phyloP scores from a whole-genome alignment of 2,797 vertebrate species.

The Tympanoctomys barrerae region DNA sequence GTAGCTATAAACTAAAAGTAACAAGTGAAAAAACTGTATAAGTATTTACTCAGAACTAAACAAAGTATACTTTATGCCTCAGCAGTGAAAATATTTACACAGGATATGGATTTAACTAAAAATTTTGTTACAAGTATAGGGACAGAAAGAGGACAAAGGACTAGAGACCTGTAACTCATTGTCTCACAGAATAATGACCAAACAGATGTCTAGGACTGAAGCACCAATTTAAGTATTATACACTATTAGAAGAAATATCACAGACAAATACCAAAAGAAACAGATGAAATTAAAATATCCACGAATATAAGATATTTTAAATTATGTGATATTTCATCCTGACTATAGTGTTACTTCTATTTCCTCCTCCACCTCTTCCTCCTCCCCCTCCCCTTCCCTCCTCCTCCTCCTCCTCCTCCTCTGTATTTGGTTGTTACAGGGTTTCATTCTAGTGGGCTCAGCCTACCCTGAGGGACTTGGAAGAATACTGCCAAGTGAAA shows the following conservation, averaged over 20 bases:
- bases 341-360: not conserved
- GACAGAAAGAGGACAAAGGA: not conserved
- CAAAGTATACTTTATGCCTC: not conserved
- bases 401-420: no score
- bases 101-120: constrained; percentile 49
- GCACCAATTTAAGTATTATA: not conserved
- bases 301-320: not conserved
- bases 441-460: no score
- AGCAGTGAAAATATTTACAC: constrained; percentile 47
- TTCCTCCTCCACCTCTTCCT: no score
- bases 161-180: constrained; percentile 9
- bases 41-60: constrained; percentile 52
- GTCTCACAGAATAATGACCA: not conserved
- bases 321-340: not conserved
- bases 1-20: constrained; percentile 13
- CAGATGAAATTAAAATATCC: not conserved
- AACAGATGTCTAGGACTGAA: constrained; percentile 1
- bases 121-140: not conserved
- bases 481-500: not conserved
- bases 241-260: constrained; percentile 46
- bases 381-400: no score
- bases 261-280: constrained; percentile 39
- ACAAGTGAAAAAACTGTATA: constrained; percentile 13
- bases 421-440: no score
- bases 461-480: no score